A percentile compares a stretch with the other conserved stretches of the same genome.
phyloP scores from a whole-genome alignment of 2,797 vertebrate genomes.

The Manis javanica region DNA sequence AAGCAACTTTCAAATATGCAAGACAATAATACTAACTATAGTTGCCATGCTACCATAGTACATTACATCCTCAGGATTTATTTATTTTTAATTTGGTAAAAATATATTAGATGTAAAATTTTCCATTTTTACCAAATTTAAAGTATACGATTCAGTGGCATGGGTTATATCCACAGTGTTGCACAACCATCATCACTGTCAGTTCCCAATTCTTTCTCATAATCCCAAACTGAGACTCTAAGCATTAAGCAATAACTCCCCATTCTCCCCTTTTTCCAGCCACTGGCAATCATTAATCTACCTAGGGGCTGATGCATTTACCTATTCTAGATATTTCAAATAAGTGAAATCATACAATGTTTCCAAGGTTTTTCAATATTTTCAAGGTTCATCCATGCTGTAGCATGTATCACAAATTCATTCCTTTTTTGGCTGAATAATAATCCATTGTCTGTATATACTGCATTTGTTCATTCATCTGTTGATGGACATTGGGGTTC shows the following conservation, averaged over 20 bases:
- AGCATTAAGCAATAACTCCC: background rate
- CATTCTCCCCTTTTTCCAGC: background rate
- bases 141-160: background rate
- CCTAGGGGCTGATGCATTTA: background rate
- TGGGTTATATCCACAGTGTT: background rate
- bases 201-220: background rate
- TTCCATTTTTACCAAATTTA: background rate
- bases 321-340: background rate
- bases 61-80: background rate
- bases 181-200: background rate
- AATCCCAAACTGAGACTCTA: background rate
- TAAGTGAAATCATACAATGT: background rate
- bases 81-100: background rate
- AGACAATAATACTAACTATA: background rate
- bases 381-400: background rate
- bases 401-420: background rate
- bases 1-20: background rate
- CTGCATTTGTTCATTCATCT: background rate
- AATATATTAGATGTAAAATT: background rate
- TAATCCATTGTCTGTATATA: background rate
- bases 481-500: background rate
- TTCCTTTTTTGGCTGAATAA: background rate
- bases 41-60: background rate
- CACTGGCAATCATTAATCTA: background rate
- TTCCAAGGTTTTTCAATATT: background rate